Conservation (phyloP, 2,888 invertebrate species). For the Eilema caniola region DNA sequence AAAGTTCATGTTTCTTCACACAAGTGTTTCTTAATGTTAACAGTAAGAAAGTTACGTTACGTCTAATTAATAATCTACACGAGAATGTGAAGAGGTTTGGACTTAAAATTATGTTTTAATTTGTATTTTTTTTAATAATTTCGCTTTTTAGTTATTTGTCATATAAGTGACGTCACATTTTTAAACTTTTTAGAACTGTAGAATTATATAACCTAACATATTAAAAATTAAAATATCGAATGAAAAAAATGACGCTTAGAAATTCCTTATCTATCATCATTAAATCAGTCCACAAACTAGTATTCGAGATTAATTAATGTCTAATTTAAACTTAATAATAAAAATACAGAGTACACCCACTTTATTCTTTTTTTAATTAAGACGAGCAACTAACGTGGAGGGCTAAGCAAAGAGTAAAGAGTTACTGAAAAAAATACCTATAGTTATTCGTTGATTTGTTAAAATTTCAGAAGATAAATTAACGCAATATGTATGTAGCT, state of each 20-base stretch:
- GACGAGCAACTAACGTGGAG: neutral
- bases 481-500: no score
- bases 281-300: neutral
- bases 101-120: slow-evolving; percentile 3
- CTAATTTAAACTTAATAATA: slow-evolving; percentile 16
- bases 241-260: slow-evolving; percentile 1
- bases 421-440: neutral
- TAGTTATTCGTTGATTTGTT: neutral
- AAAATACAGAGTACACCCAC: neutral
- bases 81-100: slow-evolving; percentile 24
- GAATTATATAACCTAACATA: neutral
- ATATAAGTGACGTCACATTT: neutral
- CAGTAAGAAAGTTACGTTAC: slow-evolving; percentile 55
- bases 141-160: neutral
- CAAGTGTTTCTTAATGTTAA: slow-evolving; percentile 62
- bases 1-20: slow-evolving; percentile 57
- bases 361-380: slow-evolving; percentile 1
- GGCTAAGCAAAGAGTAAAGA: neutral
- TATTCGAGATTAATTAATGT: slow-evolving; percentile 22
- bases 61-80: slow-evolving; percentile 36
- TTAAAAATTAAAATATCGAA: slow-evolving; percentile 1
- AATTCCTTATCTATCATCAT: slow-evolving; percentile 5
- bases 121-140: neutral
- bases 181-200: neutral
- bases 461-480: neutral